Evolutionary conservation across 1,140 invertebrate genomes (phyloP).

Genomic region (Pseudomyrmex gracilis): DNA sequence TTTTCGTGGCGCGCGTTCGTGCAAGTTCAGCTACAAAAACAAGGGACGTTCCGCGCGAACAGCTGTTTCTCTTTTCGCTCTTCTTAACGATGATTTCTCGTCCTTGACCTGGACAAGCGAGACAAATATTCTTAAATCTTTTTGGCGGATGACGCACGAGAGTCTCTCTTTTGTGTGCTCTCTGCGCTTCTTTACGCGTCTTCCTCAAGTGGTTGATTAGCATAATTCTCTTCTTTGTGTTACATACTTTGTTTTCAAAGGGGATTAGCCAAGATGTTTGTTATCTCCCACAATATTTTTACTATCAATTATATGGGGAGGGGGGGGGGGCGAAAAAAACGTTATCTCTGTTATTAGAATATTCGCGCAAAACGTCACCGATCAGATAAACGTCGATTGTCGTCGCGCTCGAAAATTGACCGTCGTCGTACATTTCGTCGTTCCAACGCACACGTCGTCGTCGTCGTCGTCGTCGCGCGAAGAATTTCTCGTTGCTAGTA

Average conservation of each 20-base stretch:
- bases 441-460: not conserved
- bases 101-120: slow-evolving; percentile 1
- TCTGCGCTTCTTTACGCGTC: too few relatives aligned
- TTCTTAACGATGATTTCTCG: not conserved
- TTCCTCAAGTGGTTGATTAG: too few relatives aligned
- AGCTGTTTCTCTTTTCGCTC: not conserved
- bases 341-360: too few relatives aligned
- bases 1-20: too few relatives aligned
- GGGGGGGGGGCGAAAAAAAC: too few relatives aligned
- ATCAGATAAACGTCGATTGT: not conserved
- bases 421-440: not conserved
- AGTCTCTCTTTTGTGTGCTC: too few relatives aligned
- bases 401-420: not conserved
- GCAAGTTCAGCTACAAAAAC: slow-evolving; percentile 16
- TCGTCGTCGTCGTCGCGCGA: not conserved
- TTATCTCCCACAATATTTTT: too few relatives aligned
- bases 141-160: not conserved
- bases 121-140: not conserved
- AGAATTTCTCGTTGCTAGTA: slow-evolving; percentile 42
- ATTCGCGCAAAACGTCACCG: too few relatives aligned
- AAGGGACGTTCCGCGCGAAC: slow-evolving; percentile 4
- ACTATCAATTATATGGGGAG: too few relatives aligned
- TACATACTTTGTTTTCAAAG: too few relatives aligned
- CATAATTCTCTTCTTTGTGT: too few relatives aligned
- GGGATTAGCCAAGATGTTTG: too few relatives aligned